Conservation (phyloP, 2,797 vertebrate genomes). For the Darevskia nairensis region DNA sequence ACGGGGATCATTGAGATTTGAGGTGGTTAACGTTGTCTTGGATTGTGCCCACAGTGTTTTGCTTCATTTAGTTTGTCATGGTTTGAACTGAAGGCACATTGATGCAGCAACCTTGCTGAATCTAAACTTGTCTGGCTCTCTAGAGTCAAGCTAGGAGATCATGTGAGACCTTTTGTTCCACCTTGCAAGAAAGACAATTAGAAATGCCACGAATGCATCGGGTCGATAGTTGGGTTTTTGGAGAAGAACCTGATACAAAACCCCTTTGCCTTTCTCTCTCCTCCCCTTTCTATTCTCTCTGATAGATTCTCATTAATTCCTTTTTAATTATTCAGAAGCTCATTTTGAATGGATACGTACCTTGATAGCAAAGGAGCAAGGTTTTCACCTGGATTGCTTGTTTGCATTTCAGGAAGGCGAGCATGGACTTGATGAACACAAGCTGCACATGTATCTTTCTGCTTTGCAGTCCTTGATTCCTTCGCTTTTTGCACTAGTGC, state of each 20-base stretch:
- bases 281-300: background rate
- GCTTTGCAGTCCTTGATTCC: conserved; percentile 96
- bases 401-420: conserved; percentile 89
- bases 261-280: background rate
- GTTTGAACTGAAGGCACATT: background rate
- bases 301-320: conserved; percentile 22
- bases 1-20: background rate
- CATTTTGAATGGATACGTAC: background rate
- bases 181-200: background rate
- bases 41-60: background rate
- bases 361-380: background rate
- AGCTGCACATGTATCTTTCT: conserved; percentile 94
- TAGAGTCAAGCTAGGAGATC: background rate
- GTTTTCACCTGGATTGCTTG: background rate
- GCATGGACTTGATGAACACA: conserved; percentile 94
- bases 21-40: background rate
- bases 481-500: conserved; percentile 92
- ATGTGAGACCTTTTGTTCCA: background rate
- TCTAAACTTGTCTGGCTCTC: background rate
- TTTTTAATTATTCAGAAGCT: background rate
- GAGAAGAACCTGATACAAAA: background rate
- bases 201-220: background rate
- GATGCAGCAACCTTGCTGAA: background rate
- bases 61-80: background rate
- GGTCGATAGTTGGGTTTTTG: background rate